Percentiles rank a stretch among this genome's conserved stretches.
phyloP scores from a whole-genome alignment of 2,888 invertebrate species.

The Petrolisthes cinctipes region DNA sequence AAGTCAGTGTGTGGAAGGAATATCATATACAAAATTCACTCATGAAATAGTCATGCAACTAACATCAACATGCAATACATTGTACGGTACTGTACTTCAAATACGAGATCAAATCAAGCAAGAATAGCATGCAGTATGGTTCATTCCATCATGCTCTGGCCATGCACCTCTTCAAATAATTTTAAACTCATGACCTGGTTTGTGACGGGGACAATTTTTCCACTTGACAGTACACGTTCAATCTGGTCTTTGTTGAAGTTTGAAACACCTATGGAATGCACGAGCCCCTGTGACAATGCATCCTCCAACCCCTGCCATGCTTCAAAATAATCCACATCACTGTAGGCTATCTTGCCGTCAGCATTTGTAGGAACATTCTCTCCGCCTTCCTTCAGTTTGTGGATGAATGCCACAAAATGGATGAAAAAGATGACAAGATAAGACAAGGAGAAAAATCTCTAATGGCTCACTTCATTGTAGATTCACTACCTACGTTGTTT shows the following conservation, averaged over 20 bases:
- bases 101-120: background rate
- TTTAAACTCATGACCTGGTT: slow-evolving; percentile 25
- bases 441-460: too few species aligned
- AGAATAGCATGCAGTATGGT: background rate
- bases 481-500: too few species aligned
- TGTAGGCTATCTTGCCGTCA: slow-evolving; percentile 68
- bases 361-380: slow-evolving; percentile 68
- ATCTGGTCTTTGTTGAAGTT: slow-evolving; percentile 86
- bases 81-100: background rate
- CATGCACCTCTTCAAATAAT: background rate
- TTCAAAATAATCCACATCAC: slow-evolving; percentile 78
- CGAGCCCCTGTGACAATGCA: slow-evolving; percentile 78
- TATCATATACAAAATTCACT: too few species aligned
- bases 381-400: slow-evolving; percentile 60
- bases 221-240: slow-evolving; percentile 74
- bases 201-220: slow-evolving; percentile 26
- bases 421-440: too few species aligned
- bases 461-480: too few species aligned
- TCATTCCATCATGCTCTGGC: too few species aligned
- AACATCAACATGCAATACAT: background rate
- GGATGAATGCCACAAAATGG: too few species aligned
- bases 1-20: too few species aligned
- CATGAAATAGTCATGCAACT: too few species aligned
- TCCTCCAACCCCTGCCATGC: slow-evolving; percentile 83
- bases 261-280: slow-evolving; percentile 82